phyloP scores from a whole-genome alignment of 2,888 invertebrate genomes.

The Ophraella communa region DNA sequence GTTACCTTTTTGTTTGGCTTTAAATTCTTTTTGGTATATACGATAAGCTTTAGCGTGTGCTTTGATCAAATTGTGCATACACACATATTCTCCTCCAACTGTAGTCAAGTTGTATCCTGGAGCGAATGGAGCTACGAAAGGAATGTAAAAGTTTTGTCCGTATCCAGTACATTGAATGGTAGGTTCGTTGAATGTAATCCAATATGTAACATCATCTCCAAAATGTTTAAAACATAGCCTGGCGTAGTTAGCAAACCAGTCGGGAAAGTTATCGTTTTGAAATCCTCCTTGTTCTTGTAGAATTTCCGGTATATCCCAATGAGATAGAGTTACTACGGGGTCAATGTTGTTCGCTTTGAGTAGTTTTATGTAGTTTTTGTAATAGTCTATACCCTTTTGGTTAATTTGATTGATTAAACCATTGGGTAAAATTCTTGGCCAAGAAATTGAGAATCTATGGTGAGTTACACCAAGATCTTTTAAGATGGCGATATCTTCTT shows the following conservation, averaged over 20 bases:
- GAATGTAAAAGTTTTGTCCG: conserved; percentile 11
- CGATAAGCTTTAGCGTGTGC: conserved; percentile 61
- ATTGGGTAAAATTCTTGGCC: conserved; percentile 31
- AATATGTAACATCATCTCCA: conserved; percentile 44
- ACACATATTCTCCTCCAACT: conserved; percentile 61
- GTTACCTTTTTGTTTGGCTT: conserved; percentile 42
- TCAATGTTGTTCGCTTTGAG: conserved; percentile 63
- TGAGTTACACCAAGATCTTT: conserved; percentile 64
- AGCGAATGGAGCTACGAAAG: background rate
- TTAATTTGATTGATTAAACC: conserved; percentile 70
- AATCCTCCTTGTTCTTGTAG: conserved; percentile 61
- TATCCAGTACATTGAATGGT: conserved; percentile 36
- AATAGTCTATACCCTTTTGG: conserved; percentile 67
- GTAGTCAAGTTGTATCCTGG: conserved; percentile 9
- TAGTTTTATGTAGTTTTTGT: conserved; percentile 44
- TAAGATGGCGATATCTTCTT: conserved; percentile 67
- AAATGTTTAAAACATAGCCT: conserved; percentile 40
- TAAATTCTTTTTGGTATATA: conserved; percentile 58
- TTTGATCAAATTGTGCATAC: conserved; percentile 60
- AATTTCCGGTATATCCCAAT: conserved; percentile 65
- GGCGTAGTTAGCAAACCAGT: conserved; percentile 43
- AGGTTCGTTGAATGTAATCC: conserved; percentile 46
- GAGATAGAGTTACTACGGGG: conserved; percentile 64
- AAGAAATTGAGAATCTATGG: conserved; percentile 58
- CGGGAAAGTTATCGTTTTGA: conserved; percentile 37